Evolutionary conservation across 2,113 vertebrate genomes (phyloP).

Genomic region (Probosciger aterrimus): DNA sequence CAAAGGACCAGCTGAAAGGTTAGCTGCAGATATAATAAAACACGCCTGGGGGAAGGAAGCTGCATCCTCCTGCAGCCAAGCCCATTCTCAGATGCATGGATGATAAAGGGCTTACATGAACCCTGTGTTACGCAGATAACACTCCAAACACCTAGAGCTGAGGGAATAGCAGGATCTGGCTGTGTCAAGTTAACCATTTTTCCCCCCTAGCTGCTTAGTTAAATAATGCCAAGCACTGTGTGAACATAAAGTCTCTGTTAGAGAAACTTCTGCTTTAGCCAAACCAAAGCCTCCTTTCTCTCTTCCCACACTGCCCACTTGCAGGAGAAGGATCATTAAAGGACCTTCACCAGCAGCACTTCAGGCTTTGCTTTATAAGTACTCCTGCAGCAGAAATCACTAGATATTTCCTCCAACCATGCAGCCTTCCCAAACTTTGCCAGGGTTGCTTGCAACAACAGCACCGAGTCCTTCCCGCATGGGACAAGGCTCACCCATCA

Average conservation of each 20-base stretch:
- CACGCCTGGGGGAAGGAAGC: slow-evolving; percentile 24
- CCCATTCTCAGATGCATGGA: neutral
- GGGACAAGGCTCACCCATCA: neutral
- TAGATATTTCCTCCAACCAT: neutral
- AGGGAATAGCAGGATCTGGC: neutral
- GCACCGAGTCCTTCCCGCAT: fast-evolving
- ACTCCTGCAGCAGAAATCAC: neutral
- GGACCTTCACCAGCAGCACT: neutral
- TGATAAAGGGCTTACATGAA: neutral
- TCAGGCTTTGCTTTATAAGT: neutral
- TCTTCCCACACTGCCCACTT: neutral
- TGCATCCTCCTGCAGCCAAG: slow-evolving; percentile 26
- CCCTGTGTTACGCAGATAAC: neutral
- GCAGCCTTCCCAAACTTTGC: neutral
- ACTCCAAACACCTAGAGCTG: neutral
- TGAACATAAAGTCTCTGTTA: neutral
- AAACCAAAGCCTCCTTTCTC: neutral
- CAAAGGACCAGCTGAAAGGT: neutral
- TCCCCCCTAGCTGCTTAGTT: neutral
- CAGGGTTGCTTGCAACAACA: neutral
- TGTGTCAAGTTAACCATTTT: neutral
- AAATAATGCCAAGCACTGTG: neutral
- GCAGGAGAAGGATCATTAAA: neutral
- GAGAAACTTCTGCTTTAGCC: neutral
- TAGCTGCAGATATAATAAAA: slow-evolving; percentile 56